phyloP scores from a whole-genome alignment of 2,797 vertebrate species.

The Telmatherina bonti region DNA sequence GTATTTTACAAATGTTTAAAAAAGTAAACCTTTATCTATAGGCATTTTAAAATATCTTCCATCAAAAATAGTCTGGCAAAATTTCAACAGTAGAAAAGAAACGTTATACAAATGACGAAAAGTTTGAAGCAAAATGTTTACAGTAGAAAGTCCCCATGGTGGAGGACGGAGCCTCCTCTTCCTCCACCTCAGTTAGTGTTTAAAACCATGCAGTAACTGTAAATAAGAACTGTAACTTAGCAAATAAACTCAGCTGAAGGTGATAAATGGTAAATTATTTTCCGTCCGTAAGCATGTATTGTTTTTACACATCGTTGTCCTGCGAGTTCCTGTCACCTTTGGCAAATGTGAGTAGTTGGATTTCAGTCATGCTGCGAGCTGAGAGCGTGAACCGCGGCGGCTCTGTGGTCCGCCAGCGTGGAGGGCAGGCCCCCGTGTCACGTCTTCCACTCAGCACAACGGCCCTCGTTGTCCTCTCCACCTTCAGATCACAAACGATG shows the following conservation, averaged over 20 bases:
- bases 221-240: slow-evolving; percentile 66
- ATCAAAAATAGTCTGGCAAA: slow-evolving; percentile 89
- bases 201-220: slow-evolving; percentile 60
- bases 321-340: slow-evolving; percentile 79
- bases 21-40: slow-evolving; percentile 89
- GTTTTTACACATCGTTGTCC: slow-evolving; percentile 51
- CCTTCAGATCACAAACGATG: slow-evolving; percentile 95
- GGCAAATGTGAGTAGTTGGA: slow-evolving; percentile 78
- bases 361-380: slow-evolving; percentile 60
- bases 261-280: slow-evolving; percentile 49
- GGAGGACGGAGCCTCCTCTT: slow-evolving; percentile 28
- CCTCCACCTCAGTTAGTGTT: slow-evolving; percentile 30
- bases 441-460: slow-evolving; percentile 58
- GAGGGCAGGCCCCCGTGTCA: slow-evolving; percentile 61
- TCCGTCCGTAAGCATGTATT: slow-evolving; percentile 52
- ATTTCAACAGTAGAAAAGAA: slow-evolving; percentile 88
- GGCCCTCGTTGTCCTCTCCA: slow-evolving; percentile 28
- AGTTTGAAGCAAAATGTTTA: slow-evolving; percentile 72
- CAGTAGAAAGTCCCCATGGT: slow-evolving; percentile 65
- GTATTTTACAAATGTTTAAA: slow-evolving; percentile 89
- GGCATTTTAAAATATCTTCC: slow-evolving; percentile 90
- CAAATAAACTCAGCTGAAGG: slow-evolving; percentile 55
- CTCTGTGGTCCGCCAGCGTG: slow-evolving; percentile 61
- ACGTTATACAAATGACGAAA: slow-evolving; percentile 80
- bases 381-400: slow-evolving; percentile 63